Evolutionary conservation across 2,888 invertebrate species (phyloP), one percentile per base, ranked within the genome.

Genomic region (Latrodectus hesperus): DNA sequence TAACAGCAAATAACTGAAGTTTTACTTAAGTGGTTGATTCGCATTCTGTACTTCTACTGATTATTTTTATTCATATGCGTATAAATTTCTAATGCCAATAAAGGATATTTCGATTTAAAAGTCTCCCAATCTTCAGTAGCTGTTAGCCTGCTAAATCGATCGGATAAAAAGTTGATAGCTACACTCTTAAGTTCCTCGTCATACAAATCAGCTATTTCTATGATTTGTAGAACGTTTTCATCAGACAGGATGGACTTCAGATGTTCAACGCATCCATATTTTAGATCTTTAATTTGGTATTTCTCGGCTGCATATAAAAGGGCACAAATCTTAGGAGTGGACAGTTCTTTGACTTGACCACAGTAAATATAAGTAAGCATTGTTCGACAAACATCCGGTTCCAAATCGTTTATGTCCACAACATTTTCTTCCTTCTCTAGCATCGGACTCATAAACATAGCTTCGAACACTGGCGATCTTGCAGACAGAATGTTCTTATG

Each of bases 401-500:
- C 38, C 0, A 70, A n/a, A 52, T 71, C 78, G 55, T 9, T 70
- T n/a, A 75, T 75, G 9, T 17, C 14, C 55, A 75, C 74, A 11
- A 12, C 17, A 52, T 26, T 22, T 9, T 26, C 38, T 0, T 12
- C 14, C 17, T n/a, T 53, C 17, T 73, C 73, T 4, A 14, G 9
- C 73, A 73, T 73, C 16, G 51, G n/a, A 52, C 11, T 17, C 8
- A 1, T 17, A 55, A 75, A 60, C 74, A 75, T 75, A 22, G 60
- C 74, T 11, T 51, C 74, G 38, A 75, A 75, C 4, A 75, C 74
- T n/a, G n/a, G n/a, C n/a, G n/a, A n/a, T n/a, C n/a, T n/a, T n/a
- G n/a, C n/a, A n/a, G n/a, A n/a, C n/a, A n/a, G n/a, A n/a, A n/a
- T n/a, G n/a, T n/a, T n/a, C n/a, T n/a, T n/a, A n/a, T n/a, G n/a